phyloP scores from a whole-genome alignment of 1,140 invertebrate species.

The Scaptomyza pallida region DNA sequence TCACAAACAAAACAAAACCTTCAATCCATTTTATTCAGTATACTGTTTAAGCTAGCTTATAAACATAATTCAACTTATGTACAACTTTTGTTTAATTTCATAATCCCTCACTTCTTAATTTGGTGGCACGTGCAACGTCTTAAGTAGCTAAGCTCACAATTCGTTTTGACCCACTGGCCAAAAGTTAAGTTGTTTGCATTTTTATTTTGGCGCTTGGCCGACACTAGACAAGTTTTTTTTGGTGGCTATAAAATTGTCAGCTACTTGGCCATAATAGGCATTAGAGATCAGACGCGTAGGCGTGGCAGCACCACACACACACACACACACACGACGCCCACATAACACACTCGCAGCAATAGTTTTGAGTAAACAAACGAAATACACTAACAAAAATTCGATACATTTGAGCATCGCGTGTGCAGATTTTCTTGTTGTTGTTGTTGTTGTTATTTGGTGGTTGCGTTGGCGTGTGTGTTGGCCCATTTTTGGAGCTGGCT shows the following conservation, averaged over 20 bases:
- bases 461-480: conserved; percentile 46
- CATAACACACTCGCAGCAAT: conserved; percentile 8
- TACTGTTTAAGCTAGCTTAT: neutral
- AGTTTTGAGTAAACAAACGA: conserved; percentile 26
- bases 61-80: neutral
- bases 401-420: conserved; percentile 59
- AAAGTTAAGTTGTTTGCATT: conserved; percentile 53
- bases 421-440: conserved; percentile 38
- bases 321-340: conserved; percentile 6
- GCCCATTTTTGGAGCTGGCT: conserved; percentile 44
- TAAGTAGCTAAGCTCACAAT: conserved; percentile 36
- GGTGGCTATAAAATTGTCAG: conserved; percentile 43
- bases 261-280: conserved; percentile 42
- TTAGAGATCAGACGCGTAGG: conserved; percentile 33
- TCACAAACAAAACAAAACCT: neutral
- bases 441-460: neutral
- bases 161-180: conserved; percentile 39
- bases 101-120: conserved; percentile 7
- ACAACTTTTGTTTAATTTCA: neutral
- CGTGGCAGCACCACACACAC: conserved; percentile 31
- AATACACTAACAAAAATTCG: conserved; percentile 23
- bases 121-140: conserved; percentile 59
- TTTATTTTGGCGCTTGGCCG: conserved; percentile 48
- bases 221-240: conserved; percentile 16
- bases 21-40: neutral